Evolutionary conservation across 2,888 invertebrate genomes (phyloP), one percentile per base, ranked within the genome.

Genomic region (Agonum fuliginosum): DNA sequence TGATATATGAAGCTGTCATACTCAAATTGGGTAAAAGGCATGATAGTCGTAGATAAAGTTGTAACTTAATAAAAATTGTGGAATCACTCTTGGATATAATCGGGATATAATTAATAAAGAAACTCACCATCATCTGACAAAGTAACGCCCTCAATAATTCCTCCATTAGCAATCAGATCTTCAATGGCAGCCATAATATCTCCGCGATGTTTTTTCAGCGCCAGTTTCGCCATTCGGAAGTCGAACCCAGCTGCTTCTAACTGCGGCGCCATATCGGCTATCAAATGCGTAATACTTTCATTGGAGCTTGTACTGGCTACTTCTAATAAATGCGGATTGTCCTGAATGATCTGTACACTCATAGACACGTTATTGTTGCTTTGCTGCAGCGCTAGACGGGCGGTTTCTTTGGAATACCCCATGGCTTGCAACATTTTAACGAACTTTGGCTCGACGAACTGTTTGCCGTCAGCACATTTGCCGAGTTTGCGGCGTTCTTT

Each of bases 361-460:
- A 89, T 88, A 0, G 90, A 89, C n/a, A 92, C 89, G 83, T 92
- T 89, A 86, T 95, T 95, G 83, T 93, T 91, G 65, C 91, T 86
- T 83, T 89, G 89, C 79, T 90, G 87, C 24, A 95, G 87, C 0
- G 95, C 94, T 1, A 87, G 84, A 0, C 89, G 85, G 0, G 92
- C 91, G 4, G 90, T 84, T 3, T 89, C 87, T 17, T 89, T 88
- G 3, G 89, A 82, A 86, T 89, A 95, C 0, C 95, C 95, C 94
- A 95, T 94, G 43, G 88, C 89, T 27, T 88, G 87, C 10, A 94
- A 85, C 41, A 89, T 89, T 6, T 87, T 86, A 62, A 91, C 86
- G 79, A 89, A 87, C 69, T 86, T 85, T 12, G 86, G 85, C 81
- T 87, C 88, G 20, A 92, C 90, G 81, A 86, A 88, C 78, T 88